Evolutionary conservation across 92 coral and sea anemone genomes (phyloP).

Genomic region (Porites divaricata): DNA sequence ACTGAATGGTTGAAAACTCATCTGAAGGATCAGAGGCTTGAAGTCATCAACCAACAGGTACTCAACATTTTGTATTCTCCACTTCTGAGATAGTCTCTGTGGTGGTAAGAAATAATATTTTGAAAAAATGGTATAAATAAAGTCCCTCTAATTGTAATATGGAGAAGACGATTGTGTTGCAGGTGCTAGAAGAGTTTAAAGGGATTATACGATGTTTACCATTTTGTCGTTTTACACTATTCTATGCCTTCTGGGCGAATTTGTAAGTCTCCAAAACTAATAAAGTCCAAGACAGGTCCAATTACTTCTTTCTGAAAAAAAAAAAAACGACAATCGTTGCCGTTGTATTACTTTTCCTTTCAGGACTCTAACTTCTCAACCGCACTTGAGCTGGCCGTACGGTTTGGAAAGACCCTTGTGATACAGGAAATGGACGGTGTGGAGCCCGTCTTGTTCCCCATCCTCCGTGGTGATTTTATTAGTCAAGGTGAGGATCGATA

Average conservation of each 20-base stretch:
- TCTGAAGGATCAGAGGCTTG: conserved; percentile 96
- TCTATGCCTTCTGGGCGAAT: not conserved
- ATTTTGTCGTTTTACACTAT: not conserved
- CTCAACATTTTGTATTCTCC: not conserved
- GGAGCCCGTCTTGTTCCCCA: conserved; percentile 96
- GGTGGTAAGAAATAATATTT: not conserved
- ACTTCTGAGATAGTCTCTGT: not conserved
- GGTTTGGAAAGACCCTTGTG: conserved; percentile 96
- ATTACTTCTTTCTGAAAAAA: not conserved
- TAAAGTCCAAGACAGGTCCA: not conserved
- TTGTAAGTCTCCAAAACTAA: not conserved
- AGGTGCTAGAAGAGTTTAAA: too few relatives aligned
- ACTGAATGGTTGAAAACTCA: conserved; percentile 98
- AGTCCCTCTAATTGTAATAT: too few relatives aligned
- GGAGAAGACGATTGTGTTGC: too few relatives aligned
- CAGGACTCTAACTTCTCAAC: conserved; percentile 99
- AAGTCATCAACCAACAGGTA: conserved; percentile 96
- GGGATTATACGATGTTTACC: too few relatives aligned
- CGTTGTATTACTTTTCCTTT: not conserved
- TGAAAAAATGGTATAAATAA: too few relatives aligned
- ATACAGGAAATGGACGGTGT: conserved; percentile 99
- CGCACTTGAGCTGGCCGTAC: conserved; percentile 95
- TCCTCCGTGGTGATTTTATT: conserved; percentile 93
- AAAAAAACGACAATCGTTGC: too few relatives aligned
- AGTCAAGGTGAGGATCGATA: conserved; percentile 75